A percentile compares a stretch with the other conserved stretches of the same genome.
Evolutionary conservation across 2,113 vertebrate species (phyloP).

Genomic region (Mesoclemmys tuberculata): DNA sequence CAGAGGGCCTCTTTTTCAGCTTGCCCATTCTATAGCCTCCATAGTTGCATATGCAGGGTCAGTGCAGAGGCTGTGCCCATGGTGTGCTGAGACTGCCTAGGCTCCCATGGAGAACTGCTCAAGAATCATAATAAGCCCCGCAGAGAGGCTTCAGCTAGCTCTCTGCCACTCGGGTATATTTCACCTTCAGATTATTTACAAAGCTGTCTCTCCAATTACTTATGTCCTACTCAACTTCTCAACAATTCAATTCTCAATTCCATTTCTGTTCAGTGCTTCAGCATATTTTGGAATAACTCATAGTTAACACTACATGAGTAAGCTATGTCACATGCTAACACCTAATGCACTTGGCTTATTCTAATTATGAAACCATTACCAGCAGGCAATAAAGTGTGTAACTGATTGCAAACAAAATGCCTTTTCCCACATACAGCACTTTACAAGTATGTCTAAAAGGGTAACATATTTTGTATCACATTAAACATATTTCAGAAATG

Average conservation of each 20-base stretch:
- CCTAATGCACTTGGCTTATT: not conserved
- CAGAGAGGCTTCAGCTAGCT: not conserved
- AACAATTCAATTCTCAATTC: not conserved
- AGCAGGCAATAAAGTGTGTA: not conserved
- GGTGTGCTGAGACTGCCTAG: too few species aligned
- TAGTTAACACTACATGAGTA: not conserved
- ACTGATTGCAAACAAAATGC: not conserved
- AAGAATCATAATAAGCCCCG: not conserved
- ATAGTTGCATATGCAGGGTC: too few species aligned
- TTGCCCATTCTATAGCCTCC: too few species aligned
- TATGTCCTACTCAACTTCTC: not conserved
- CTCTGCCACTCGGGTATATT: not conserved
- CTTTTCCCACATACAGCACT: not conserved
- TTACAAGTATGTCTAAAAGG: not conserved
- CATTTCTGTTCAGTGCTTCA: not conserved
- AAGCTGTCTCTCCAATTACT: not conserved
- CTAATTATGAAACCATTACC: constrained; percentile 14
- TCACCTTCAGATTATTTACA: not conserved
- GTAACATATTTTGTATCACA: not conserved
- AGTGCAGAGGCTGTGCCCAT: too few species aligned
- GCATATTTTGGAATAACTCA: not conserved
- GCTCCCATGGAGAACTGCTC: too few species aligned
- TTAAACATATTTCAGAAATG: not conserved
- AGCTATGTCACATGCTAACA: not conserved
- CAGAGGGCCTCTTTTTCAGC: too few species aligned